Percentiles rank a stretch among this genome's conserved stretches.
phyloP scores from a whole-genome alignment of 2,113 vertebrate species.

The Monarcha castaneiventris region DNA sequence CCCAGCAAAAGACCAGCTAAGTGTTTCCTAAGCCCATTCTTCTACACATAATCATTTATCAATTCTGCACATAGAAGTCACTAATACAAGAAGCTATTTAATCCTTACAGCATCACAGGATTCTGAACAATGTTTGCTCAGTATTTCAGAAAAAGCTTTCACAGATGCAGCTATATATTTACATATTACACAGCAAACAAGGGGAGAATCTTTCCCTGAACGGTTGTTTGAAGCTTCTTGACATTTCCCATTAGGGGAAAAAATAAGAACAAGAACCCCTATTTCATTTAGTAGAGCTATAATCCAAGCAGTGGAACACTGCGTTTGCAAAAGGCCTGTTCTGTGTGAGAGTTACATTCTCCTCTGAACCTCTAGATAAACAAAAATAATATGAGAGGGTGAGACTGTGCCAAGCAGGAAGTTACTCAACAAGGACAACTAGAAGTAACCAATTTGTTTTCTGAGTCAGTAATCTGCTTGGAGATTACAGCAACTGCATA shows the following conservation, averaged over 20 bases:
- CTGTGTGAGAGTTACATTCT: neutral
- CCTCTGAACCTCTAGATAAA: neutral
- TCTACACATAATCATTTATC: neutral
- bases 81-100: neutral
- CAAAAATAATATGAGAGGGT: neutral
- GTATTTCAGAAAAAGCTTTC: neutral
- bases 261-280: neutral
- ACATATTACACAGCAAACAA: neutral
- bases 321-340: accelerated
- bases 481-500: constrained; percentile 44
- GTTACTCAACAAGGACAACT: constrained; percentile 19
- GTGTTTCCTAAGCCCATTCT: neutral
- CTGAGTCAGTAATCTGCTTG: constrained; percentile 51
- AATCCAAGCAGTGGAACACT: neutral
- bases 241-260: neutral
- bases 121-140: neutral
- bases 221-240: neutral
- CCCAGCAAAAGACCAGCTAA: neutral
- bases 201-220: neutral
- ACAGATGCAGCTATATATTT: neutral
- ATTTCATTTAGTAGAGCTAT: neutral
- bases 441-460: constrained; percentile 9
- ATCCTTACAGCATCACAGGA: neutral
- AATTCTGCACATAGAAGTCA: neutral
- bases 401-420: neutral